Percentiles rank a stretch among this genome's conserved stretches.
phyloP scores from a whole-genome alignment of 1,140 invertebrate species.

The Venturia canescens region DNA sequence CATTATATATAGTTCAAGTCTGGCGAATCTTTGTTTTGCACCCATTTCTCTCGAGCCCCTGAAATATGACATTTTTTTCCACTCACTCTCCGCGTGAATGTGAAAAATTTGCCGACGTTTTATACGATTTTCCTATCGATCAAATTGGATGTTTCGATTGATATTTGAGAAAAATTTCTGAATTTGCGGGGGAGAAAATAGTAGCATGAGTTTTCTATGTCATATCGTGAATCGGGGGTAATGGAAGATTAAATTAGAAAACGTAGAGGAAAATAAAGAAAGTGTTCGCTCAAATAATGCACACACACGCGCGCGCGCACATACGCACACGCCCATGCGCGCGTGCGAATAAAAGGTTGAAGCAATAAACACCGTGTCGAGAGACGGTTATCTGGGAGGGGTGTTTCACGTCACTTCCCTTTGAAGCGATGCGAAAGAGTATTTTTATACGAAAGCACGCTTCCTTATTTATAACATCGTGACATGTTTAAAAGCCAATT shows the following conservation, averaged over 20 bases:
- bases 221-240: too few species aligned
- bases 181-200: not conserved
- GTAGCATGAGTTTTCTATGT: not conserved
- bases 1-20: not conserved
- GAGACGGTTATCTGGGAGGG: slow-evolving; percentile 47
- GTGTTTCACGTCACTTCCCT: slow-evolving; percentile 15
- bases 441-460: slow-evolving; percentile 47
- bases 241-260: too few species aligned
- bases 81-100: not conserved
- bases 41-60: slow-evolving; percentile 25
- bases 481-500: slow-evolving; percentile 67
- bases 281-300: not conserved
- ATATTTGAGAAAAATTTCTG: not conserved
- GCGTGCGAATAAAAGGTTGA: not conserved
- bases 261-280: not conserved
- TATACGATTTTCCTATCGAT: slow-evolving; percentile 30
- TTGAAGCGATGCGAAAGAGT: not conserved
- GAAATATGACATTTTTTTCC: not conserved
- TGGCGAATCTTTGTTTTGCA: slow-evolving; percentile 32
- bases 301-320: too few species aligned
- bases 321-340: too few species aligned
- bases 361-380: not conserved
- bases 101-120: not conserved
- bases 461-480: slow-evolving; percentile 56
- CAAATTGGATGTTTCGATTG: not conserved